These are phyloP conservation scores for Vesta saturnalis DNA, from an alignment of 2,888 invertebrate species.

Conservation along the genomic window DNA sequence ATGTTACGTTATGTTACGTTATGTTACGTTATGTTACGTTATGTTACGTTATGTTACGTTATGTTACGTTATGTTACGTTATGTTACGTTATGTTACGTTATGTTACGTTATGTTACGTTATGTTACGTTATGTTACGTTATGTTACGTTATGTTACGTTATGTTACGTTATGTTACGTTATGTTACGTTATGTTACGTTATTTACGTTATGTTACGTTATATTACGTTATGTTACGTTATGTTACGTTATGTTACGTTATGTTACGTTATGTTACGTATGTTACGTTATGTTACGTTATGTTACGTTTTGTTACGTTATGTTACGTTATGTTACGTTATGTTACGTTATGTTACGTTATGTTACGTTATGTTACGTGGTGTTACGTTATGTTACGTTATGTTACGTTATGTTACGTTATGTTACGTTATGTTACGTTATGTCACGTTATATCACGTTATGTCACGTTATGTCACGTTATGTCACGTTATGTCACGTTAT, in stretches of 20 bases:
- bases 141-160: slow-evolving; percentile 1
- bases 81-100: not conserved
- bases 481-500: slow-evolving; percentile 3
- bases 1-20: not conserved
- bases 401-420: not conserved
- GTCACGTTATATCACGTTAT: not conserved
- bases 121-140: not conserved
- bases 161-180: not conserved
- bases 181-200: too few species aligned
- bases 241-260: not conserved
- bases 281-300: not conserved
- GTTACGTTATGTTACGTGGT: not conserved
- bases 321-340: not conserved
- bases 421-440: not conserved
- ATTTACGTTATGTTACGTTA: too few species aligned
- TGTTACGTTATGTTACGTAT: not conserved
- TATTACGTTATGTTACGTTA: not conserved
- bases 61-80: not conserved
- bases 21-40: not conserved
- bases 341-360: slow-evolving; percentile 1
- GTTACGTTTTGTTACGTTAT: not conserved
- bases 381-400: not conserved
- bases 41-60: not conserved
- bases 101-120: not conserved
- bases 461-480: slow-evolving; percentile 3